A percentile compares a stretch with the other conserved stretches of the same genome.
Conservation (phyloP, 2,113 vertebrate genomes). For the Crotalus helleri region DNA sequence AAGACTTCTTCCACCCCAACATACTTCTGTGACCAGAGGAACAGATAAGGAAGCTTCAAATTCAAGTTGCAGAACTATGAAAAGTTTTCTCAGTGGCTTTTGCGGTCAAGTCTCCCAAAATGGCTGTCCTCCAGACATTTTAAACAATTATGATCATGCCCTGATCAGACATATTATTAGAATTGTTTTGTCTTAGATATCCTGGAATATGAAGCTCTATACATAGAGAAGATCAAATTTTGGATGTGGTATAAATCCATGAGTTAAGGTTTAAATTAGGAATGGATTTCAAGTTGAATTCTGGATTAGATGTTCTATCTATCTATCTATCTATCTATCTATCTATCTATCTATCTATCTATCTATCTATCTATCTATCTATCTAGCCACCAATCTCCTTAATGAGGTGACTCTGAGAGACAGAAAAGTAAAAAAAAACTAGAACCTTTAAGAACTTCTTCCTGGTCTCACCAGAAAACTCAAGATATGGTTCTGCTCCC, state of each 20-base stretch:
- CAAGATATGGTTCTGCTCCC: not conserved
- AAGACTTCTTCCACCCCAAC: not conserved
- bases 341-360: too few relatives aligned
- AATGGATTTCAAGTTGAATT: not conserved
- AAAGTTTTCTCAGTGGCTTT: not conserved
- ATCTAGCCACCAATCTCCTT: not conserved
- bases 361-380: too few relatives aligned
- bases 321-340: too few relatives aligned
- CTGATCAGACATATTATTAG: not conserved
- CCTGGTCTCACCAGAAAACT: not conserved
- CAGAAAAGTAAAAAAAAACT: not conserved
- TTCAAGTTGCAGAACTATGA: not conserved
- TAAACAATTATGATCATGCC: not conserved
- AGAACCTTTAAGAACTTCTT: not conserved
- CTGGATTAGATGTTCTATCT: not conserved
- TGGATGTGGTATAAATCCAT: not conserved
- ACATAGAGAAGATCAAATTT: not conserved
- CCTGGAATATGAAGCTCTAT: not conserved
- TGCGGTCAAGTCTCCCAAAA: not conserved
- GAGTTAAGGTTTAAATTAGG: not conserved
- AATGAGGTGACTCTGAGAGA: not conserved
- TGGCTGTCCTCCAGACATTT: not conserved
- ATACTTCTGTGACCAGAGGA: not conserved
- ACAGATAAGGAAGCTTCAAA: not conserved
- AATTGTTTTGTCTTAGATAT: not conserved